A percentile compares a stretch with the other conserved stretches of the same genome.
Evolutionary conservation across 2,888 invertebrate species (phyloP).

Genomic region (Platypus cylindrus): DNA sequence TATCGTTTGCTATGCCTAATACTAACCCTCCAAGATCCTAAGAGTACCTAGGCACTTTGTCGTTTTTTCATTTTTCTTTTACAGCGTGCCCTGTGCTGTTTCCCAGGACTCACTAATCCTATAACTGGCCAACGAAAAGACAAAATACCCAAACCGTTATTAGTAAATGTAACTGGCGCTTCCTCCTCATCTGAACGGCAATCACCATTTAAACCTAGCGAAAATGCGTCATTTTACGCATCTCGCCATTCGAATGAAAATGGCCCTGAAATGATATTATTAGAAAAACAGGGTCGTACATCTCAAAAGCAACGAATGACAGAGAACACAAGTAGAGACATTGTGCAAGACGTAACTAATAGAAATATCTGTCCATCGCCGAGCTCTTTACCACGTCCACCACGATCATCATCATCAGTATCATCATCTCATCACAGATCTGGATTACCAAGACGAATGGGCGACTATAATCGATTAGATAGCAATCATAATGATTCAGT

Average conservation of each 20-base stretch:
- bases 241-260: conserved; percentile 33
- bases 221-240: conserved; percentile 22
- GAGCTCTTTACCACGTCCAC: conserved; percentile 59
- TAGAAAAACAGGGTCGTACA: conserved; percentile 65
- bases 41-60: conserved; percentile 27
- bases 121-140: conserved; percentile 62
- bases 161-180: conserved; percentile 46
- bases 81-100: conserved; percentile 76
- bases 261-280: conserved; percentile 57
- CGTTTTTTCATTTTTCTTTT: conserved; percentile 41
- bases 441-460: conserved; percentile 38
- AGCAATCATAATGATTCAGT: too few relatives aligned
- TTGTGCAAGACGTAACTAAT: conserved; percentile 19
- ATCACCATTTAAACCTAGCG: conserved; percentile 9
- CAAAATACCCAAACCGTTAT: conserved; percentile 62
- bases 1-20: conserved; percentile 31
- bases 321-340: conserved; percentile 20
- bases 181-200: conserved; percentile 9
- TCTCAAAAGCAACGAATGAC: conserved; percentile 61
- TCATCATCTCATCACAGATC: conserved; percentile 31
- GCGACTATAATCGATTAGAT: conserved; percentile 53
- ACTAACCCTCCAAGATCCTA: conserved; percentile 37
- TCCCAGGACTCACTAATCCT: conserved; percentile 71
- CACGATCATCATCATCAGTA: conserved; percentile 52
- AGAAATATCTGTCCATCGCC: conserved; percentile 46